Evolutionary conservation across 2,113 vertebrate species (phyloP).

Genomic region (Oreochromis spilurus): DNA sequence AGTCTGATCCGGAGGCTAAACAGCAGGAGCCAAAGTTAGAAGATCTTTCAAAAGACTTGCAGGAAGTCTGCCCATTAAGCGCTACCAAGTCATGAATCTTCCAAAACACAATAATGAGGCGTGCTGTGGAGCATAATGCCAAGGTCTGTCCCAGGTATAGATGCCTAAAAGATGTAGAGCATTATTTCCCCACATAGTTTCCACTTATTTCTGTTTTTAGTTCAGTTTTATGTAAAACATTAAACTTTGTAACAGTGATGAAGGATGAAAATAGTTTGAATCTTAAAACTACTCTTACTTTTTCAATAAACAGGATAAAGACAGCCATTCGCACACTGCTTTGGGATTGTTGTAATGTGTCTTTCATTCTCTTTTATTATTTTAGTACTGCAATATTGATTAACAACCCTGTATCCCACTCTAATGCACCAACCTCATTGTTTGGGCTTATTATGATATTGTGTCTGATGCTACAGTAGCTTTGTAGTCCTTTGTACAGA

Average conservation of each 20-base stretch:
- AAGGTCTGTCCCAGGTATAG: background rate
- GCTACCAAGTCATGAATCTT: background rate
- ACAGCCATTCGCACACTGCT: rapidly evolving
- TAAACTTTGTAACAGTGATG: background rate
- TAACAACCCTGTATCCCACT: background rate
- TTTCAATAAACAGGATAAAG: background rate
- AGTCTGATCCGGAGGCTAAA: background rate
- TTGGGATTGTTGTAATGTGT: background rate
- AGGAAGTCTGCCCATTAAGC: background rate
- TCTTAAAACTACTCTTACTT: background rate
- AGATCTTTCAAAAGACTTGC: background rate
- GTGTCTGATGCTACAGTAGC: background rate
- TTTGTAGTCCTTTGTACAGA: background rate
- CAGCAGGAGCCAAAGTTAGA: background rate
- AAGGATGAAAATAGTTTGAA: background rate
- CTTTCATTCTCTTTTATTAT: background rate
- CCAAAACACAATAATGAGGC: background rate
- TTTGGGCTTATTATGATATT: background rate
- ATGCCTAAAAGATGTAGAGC: background rate
- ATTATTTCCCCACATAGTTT: background rate
- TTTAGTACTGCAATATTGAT: background rate
- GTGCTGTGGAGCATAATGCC: background rate
- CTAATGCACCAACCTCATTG: background rate
- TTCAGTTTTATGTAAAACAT: background rate
- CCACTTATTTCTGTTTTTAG: background rate